phyloP scores from a whole-genome alignment of 2,113 vertebrate species.

The Hipposideros armiger region DNA sequence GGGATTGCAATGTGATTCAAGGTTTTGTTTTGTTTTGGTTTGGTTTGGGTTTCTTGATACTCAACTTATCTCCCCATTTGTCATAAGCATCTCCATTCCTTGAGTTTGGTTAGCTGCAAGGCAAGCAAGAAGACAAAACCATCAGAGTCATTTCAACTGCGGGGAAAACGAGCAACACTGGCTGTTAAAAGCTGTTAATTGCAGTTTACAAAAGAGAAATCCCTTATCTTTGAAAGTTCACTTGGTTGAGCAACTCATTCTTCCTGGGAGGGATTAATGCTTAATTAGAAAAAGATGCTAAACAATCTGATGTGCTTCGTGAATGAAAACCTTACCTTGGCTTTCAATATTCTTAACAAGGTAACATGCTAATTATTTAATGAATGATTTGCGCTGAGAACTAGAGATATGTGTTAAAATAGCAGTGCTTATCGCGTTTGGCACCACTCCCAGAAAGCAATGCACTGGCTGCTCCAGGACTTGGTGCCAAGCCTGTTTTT shows the following conservation, averaged over 20 bases:
- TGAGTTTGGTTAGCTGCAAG: slow-evolving; percentile 9
- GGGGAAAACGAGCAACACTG: slow-evolving; percentile 44
- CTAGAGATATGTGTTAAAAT: slow-evolving; percentile 84
- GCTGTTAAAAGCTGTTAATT: slow-evolving; percentile 81
- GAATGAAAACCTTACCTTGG: slow-evolving; percentile 79
- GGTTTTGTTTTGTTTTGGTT: not conserved
- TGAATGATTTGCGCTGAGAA: slow-evolving; percentile 78
- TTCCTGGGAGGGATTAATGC: slow-evolving; percentile 82
- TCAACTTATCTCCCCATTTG: not conserved
- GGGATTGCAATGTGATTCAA: not conserved
- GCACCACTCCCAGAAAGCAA: slow-evolving; percentile 87
- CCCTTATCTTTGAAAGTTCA: slow-evolving; percentile 83
- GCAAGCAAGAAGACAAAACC: slow-evolving; percentile 9
- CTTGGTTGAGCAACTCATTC: slow-evolving; percentile 76
- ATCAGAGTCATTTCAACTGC: slow-evolving; percentile 56
- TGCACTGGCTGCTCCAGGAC: slow-evolving; percentile 66
- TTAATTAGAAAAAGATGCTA: slow-evolving; percentile 84
- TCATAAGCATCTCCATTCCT: slow-evolving; percentile 17
- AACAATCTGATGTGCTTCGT: slow-evolving; percentile 77
- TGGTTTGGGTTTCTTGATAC: not conserved
- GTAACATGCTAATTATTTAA: slow-evolving; percentile 85
- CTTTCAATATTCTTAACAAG: slow-evolving; percentile 83
- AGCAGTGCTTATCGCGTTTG: slow-evolving; percentile 82
- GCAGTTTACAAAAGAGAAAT: slow-evolving; percentile 81
- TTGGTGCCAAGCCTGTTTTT: slow-evolving; percentile 84